Percentiles rank a stretch among this genome's conserved stretches.
These are phyloP conservation scores for Conger conger DNA, from an alignment of 2,113 vertebrate genomes.

Conservation along the genomic window DNA sequence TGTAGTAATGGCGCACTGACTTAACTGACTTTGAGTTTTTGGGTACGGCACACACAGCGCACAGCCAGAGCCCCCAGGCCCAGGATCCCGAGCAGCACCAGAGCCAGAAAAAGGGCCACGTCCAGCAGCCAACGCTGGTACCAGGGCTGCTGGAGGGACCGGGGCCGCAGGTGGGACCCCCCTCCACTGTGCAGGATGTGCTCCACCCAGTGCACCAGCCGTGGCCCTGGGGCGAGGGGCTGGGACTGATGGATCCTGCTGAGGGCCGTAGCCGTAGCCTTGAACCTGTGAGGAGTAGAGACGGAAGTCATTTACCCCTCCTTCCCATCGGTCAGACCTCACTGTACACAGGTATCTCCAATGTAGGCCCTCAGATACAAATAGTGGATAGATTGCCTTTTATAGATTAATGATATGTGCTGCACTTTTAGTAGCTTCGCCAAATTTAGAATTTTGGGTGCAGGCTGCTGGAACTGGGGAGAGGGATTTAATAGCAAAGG, in stretches of 20 bases:
- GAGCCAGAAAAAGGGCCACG: constrained; percentile 50
- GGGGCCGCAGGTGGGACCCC: constrained; percentile 57
- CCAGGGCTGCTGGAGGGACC: constrained; percentile 56
- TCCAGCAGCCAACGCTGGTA: constrained; percentile 66
- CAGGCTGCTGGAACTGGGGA: too few species aligned
- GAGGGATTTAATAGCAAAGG: too few species aligned
- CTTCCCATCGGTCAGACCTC: background rate
- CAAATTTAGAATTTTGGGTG: too few species aligned
- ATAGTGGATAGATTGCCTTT: background rate
- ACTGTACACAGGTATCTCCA: background rate
- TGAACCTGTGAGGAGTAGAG: constrained; percentile 56
- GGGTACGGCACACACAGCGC: background rate
- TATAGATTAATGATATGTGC: background rate
- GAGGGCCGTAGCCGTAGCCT: constrained; percentile 55
- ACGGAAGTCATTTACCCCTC: background rate
- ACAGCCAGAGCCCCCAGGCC: constrained; percentile 37
- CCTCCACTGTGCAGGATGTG: constrained; percentile 63
- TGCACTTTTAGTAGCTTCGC: too few species aligned
- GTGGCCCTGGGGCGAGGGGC: constrained; percentile 54
- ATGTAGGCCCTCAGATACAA: background rate
- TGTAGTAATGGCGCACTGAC: background rate
- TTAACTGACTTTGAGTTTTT: constrained; percentile 46
- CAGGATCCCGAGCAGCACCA: constrained; percentile 42
- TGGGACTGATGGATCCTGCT: constrained; percentile 61
- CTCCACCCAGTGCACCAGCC: constrained; percentile 65